Evolutionary conservation across 1,140 invertebrate species (phyloP).

Genomic region (Amyelois transitella): DNA sequence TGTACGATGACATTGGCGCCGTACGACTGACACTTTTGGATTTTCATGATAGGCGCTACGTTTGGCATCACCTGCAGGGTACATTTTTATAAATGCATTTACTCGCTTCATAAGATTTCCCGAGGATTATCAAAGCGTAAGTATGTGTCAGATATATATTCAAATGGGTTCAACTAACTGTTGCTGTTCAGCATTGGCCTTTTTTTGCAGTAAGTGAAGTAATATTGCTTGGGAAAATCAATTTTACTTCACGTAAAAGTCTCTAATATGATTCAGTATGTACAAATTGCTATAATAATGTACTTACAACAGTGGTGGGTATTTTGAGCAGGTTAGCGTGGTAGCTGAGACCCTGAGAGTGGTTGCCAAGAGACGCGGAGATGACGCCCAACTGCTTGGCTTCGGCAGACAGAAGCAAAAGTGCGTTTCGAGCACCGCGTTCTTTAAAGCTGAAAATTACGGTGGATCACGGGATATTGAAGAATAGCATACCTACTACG

Average conservation of each 20-base stretch:
- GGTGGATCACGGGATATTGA: too few relatives aligned
- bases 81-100: too few relatives aligned
- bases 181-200: too few relatives aligned
- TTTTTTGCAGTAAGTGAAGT: too few relatives aligned
- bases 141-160: too few relatives aligned
- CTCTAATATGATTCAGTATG: too few relatives aligned
- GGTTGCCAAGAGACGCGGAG: conserved; percentile 94
- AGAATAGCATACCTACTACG: too few relatives aligned
- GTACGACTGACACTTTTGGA: conserved; percentile 87
- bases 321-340: conserved; percentile 88
- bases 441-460: conserved; percentile 87
- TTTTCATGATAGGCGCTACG: conserved; percentile 94
- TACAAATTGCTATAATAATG: not conserved
- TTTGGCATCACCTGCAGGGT: conserved; percentile 88
- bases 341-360: conserved; percentile 90
- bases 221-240: too few relatives aligned
- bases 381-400: conserved; percentile 88
- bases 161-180: too few relatives aligned
- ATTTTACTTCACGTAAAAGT: too few relatives aligned
- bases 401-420: conserved; percentile 83
- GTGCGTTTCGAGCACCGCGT: conserved; percentile 90
- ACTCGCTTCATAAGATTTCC: too few relatives aligned
- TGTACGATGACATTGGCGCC: conserved; percentile 90
- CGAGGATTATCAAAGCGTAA: too few relatives aligned
- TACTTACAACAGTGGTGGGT: conserved; percentile 83